These are phyloP conservation scores for Diplazon laetatorius DNA, from an alignment of 2,888 invertebrate species.

Conservation along the genomic window DNA sequence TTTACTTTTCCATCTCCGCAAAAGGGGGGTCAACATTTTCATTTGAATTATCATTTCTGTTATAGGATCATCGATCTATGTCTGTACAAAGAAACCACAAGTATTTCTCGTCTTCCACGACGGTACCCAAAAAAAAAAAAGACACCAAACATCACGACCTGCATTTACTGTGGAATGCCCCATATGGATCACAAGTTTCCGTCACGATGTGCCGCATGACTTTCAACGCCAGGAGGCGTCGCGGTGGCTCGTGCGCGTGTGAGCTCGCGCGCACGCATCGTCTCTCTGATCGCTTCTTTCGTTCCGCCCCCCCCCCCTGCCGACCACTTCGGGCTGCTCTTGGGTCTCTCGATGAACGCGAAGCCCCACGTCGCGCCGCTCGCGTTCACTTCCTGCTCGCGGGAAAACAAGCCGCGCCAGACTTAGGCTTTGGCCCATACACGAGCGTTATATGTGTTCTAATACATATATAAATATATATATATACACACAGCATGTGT, in stretches of 20 bases:
- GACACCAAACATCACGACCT: no score
- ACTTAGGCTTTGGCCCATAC: not conserved
- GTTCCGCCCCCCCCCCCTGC: not conserved
- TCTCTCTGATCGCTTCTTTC: not conserved
- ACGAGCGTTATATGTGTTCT: no score
- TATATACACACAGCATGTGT: not conserved
- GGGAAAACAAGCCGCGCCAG: constrained; percentile 29
- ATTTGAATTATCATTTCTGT: no score
- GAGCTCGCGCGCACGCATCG: constrained; percentile 15
- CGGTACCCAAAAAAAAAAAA: no score
- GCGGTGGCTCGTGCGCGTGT: constrained; percentile 10
- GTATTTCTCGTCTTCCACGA: no score
- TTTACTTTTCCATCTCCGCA: no score
- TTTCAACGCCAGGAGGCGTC: constrained; percentile 15
- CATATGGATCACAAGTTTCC: not conserved
- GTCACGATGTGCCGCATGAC: constrained; percentile 5
- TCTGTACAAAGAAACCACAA: no score
- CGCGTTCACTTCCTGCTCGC: constrained; percentile 31
- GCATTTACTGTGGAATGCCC: no score
- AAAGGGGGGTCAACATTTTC: no score
- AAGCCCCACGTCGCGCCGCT: constrained; percentile 6
- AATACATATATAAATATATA: not conserved
- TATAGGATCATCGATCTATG: no score
- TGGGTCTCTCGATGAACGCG: not conserved
- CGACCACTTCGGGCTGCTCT: not conserved